Evolutionary conservation across 2,888 invertebrate species (phyloP).

Genomic region (Diplazon laetatorius): DNA sequence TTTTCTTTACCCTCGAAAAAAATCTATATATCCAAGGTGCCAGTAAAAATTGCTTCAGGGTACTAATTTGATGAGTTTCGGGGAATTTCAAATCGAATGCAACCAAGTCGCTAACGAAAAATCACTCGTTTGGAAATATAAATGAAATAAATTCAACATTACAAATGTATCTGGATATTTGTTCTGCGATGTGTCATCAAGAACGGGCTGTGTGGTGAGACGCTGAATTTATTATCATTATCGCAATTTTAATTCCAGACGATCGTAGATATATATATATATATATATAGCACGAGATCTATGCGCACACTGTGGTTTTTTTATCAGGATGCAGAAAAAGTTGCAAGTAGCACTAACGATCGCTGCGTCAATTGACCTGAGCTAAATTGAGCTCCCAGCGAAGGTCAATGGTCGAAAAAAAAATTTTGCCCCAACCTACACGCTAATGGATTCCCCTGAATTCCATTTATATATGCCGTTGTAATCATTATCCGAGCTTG

Average conservation of each 20-base stretch:
- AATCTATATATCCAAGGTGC: too few relatives aligned
- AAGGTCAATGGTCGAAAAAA: constrained; percentile 57
- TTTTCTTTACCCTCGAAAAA: too few relatives aligned
- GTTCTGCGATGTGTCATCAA: not conserved
- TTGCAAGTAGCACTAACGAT: constrained; percentile 44
- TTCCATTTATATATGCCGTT: not conserved
- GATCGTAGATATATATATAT: too few relatives aligned
- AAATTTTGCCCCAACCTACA: constrained; percentile 19
- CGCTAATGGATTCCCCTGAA: constrained; percentile 25
- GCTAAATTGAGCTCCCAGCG: constrained; percentile 49
- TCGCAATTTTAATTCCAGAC: not conserved
- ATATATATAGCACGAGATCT: constrained; percentile 18
- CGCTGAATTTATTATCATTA: not conserved
- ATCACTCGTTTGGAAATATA: too few relatives aligned
- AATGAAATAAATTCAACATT: not conserved
- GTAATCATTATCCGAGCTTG: not conserved
- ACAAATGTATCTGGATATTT: not conserved
- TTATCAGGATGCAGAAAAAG: constrained; percentile 41
- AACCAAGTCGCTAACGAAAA: too few relatives aligned
- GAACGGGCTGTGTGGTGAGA: not conserved
- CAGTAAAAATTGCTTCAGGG: too few relatives aligned
- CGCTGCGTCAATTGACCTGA: constrained; percentile 59
- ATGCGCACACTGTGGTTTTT: constrained; percentile 9
- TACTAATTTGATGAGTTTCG: too few relatives aligned
- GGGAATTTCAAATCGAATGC: too few relatives aligned